These are phyloP conservation scores for Centroberyx gerrardi DNA, from an alignment of 2,797 vertebrate species.

Conservation along the genomic window DNA sequence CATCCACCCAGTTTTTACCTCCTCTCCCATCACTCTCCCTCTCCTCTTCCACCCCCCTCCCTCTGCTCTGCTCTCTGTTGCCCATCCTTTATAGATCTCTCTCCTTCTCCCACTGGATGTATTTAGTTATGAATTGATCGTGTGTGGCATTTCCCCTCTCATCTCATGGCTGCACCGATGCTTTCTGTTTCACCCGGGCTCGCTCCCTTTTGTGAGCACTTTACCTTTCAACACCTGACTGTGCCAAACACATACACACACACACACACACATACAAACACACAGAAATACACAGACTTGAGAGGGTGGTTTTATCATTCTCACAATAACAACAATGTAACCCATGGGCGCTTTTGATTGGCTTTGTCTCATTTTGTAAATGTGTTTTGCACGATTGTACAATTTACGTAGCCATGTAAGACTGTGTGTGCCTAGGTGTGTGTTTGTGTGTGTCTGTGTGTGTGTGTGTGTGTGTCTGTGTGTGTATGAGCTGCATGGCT, in stretches of 20 bases:
- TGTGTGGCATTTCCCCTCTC: conserved; percentile 17
- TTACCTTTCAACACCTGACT: not conserved
- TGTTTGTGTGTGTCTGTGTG: conserved; percentile 23
- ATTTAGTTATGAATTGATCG: conserved; percentile 41
- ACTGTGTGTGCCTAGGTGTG: not conserved
- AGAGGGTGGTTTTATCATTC: not conserved
- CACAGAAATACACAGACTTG: not conserved
- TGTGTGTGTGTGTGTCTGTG: conserved; percentile 23
- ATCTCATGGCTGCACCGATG: conserved; percentile 10
- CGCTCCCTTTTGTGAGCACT: not conserved
- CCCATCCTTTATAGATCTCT: conserved; percentile 18
- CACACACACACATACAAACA: conserved; percentile 8
- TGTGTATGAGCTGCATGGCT: conserved; percentile 22
- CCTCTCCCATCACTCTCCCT: not conserved
- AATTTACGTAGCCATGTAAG: conserved; percentile 31
- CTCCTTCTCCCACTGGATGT: conserved; percentile 11
- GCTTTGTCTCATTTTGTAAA: conserved; percentile 5
- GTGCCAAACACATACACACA: not conserved
- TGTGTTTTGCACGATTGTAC: conserved; percentile 3
- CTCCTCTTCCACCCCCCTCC: not conserved
- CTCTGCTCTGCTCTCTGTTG: conserved; percentile 20
- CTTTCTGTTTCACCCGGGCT: conserved; percentile 14
- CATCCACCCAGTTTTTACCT: conserved; percentile 30
- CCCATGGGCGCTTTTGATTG: not conserved
- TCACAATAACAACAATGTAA: not conserved